Evolutionary conservation across 2,888 invertebrate species (phyloP), one percentile per base, ranked within the genome.

Genomic region (Oscheius onirici): DNA sequence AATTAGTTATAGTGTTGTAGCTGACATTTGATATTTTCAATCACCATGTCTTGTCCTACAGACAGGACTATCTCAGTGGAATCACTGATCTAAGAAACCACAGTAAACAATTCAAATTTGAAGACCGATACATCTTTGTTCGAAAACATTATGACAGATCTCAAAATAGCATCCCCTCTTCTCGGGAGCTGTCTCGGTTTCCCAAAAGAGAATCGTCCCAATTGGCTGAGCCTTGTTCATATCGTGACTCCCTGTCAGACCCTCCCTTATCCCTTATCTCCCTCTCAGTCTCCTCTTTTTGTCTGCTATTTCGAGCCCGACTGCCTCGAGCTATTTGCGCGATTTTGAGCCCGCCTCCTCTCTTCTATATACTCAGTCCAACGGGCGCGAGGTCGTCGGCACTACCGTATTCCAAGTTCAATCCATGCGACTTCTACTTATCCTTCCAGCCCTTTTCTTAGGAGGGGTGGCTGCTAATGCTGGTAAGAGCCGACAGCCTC

Each of bases 251-350:
- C 41, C 66, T 66, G 66, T 66, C 66, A 66, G 34, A 49, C 57
- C 57, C 68, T 68, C 57, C 68, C 46, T 57, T 55, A 68, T 68
- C 68, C 68, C 68, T 68, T 68, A 68, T 68, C 68, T 51, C 44
- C 54, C 43, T 68, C 55, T 68, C 44, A 15, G 55, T 68, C 68
- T 68, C 57, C 46, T 43, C 57, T 51, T 63, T 68, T 68, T 46
- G 57, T 54, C 26, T 41, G 44, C 44, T 68, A 55, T 68, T 57
- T 68, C 66, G 49, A 54, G 52, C 34, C 52, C 66, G 52, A 40
- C 66, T 49, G 63, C 66, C 66, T 66, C 66, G 52, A 54, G 66
- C 66, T 66, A 66, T 66, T 66, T 66, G 66, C 66, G 66, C 68
- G 57, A 55, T 49, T 68, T 68, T 57, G 68, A 46, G 55, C 55